These are phyloP conservation scores for Symphodus melops DNA, from an alignment of 2,113 vertebrate genomes.

Conservation along the genomic window DNA sequence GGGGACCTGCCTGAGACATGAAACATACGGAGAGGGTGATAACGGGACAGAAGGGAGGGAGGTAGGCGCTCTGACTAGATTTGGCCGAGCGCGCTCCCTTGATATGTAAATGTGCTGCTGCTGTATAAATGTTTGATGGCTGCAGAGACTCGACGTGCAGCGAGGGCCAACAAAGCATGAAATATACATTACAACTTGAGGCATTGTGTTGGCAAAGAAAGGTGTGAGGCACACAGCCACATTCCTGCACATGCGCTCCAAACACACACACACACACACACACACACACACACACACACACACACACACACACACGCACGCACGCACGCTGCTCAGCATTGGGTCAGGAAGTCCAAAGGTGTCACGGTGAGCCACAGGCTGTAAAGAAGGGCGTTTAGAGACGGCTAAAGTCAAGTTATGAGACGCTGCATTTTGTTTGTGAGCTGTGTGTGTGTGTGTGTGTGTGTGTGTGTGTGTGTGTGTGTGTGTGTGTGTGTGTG, in stretches of 20 bases:
- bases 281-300: constrained; percentile 3
- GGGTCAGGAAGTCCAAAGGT: background rate
- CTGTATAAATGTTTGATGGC: constrained; percentile 74
- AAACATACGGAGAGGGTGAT: constrained; percentile 60
- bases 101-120: constrained; percentile 73
- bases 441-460: background rate
- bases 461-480: background rate
- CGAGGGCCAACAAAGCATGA: constrained; percentile 74
- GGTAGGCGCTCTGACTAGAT: constrained; percentile 46
- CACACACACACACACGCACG: background rate
- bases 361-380: background rate
- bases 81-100: constrained; percentile 61
- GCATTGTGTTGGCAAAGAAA: constrained; percentile 51
- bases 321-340: constrained; percentile 11
- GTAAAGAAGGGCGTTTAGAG: background rate
- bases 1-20: constrained; percentile 33
- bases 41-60: constrained; percentile 39
- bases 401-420: no score
- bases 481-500: background rate
- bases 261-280: background rate
- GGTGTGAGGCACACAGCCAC: constrained; percentile 47
- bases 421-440: background rate
- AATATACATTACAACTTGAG: constrained; percentile 70
- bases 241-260: background rate
- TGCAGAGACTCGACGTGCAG: constrained; percentile 49